These are phyloP conservation scores for Erythrolamprus reginae DNA, from an alignment of 2,113 vertebrate species.

Conservation along the genomic window DNA sequence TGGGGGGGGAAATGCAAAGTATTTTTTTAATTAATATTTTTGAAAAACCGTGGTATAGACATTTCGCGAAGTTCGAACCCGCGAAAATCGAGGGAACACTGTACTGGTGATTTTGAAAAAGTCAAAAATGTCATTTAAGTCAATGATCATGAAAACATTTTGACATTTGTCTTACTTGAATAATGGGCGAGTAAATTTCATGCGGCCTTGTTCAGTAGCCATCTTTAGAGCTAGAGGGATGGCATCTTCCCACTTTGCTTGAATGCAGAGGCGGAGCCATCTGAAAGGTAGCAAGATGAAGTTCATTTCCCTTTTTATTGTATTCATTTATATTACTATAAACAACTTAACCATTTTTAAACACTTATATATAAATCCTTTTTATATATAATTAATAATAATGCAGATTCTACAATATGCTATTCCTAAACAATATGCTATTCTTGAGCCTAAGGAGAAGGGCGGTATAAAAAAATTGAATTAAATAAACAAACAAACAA, in stretches of 20 bases:
- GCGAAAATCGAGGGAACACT: too few relatives aligned
- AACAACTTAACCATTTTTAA: background rate
- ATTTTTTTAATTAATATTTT: too few relatives aligned
- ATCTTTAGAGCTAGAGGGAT: slow-evolving; percentile 89
- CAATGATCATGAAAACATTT: background rate
- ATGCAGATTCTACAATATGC: background rate
- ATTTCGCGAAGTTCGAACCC: too few relatives aligned
- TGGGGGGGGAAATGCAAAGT: too few relatives aligned
- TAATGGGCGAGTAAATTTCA: slow-evolving; percentile 93
- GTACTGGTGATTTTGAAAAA: background rate
- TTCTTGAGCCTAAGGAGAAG: too few relatives aligned
- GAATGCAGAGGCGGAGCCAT: slow-evolving; percentile 90
- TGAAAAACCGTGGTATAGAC: too few relatives aligned
- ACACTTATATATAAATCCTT: background rate
- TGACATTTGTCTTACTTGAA: slow-evolving; percentile 76
- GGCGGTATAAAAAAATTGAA: too few relatives aligned
- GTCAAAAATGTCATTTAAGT: background rate
- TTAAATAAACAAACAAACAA: too few relatives aligned
- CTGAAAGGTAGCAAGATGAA: slow-evolving; percentile 57
- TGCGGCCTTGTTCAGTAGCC: slow-evolving; percentile 92
- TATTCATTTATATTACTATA: background rate
- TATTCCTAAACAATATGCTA: too few relatives aligned
- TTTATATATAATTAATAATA: background rate
- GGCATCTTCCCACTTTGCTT: slow-evolving; percentile 83
- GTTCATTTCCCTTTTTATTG: background rate